Base-by-base conservation (phyloP, 2,888 invertebrate species). In the Thalpophila matura region DNA sequence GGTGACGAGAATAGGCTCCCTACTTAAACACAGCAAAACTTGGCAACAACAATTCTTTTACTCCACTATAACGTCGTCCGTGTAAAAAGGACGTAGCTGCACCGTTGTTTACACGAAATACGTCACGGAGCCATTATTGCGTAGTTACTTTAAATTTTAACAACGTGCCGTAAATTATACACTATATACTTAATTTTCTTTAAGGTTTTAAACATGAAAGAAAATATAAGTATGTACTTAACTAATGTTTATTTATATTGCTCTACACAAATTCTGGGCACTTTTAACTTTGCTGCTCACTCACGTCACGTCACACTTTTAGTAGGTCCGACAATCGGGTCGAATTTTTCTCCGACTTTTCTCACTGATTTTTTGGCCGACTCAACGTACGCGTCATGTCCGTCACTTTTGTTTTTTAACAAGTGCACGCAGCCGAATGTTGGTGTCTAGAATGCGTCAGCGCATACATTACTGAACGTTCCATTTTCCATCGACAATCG, bases 11-110 rank as follows among this genome's bases (percentile, higher is more conserved):
- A 61, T 70, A 58, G 27, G 43, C 50, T 46, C 33, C 33, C 26
- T 62, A 69, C 64, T 70, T 54, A 58, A 54, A 50, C 58, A 54
- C 31, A 45, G 26, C 14, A 20, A 29, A 70, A 70, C 27, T 71
- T 71, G 60, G 53, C 66, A 63, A 46, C 55, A 46, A 50, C 50
- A 38, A 60, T 66, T 67, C 50, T 53, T 61, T 61, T 45, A 38
- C 42, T 54, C 27, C 20, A 43, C 40, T 60, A 7, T 33, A 1
- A 16, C 18, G 12, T 14, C 14, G 10, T 4, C 54, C n/a, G 24
- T 4, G 27, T 9, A 5, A 33, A 9, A 55, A 38, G 2, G 38
- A 18, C 24, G 22, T 54, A 49, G 49, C 6, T 24, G 2, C 33
- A 60, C 3, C 16, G 10, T 4, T 51, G 22, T 62, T 47, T 56